Evolutionary conservation across 1,140 invertebrate species (phyloP).

Genomic region (Lepidurus couesii): DNA sequence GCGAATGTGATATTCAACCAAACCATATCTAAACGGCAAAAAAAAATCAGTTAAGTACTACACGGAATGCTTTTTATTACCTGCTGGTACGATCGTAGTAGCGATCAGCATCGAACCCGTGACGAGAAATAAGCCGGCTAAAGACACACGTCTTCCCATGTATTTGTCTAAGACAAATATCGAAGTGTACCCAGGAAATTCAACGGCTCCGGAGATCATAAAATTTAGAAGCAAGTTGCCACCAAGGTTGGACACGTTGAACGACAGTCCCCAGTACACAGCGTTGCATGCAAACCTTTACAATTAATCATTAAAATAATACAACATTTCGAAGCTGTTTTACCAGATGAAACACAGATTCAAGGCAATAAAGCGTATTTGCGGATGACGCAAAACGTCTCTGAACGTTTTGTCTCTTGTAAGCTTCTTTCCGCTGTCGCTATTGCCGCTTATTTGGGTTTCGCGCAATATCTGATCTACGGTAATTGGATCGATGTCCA

Average conservation of each 20-base stretch:
- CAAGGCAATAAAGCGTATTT: background rate
- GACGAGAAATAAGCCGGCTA: background rate
- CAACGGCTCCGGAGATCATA: background rate
- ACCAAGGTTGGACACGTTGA: slow-evolving; percentile 29
- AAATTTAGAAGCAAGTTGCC: slow-evolving; percentile 31
- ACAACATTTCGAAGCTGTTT: background rate
- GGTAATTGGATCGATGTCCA: background rate
- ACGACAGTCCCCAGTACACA: slow-evolving; percentile 34
- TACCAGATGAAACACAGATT: background rate
- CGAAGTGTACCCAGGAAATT: slow-evolving; percentile 32
- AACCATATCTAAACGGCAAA: background rate
- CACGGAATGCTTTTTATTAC: background rate
- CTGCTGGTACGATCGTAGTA: slow-evolving; percentile 28
- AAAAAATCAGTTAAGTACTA: background rate
- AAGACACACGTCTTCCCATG: slow-evolving; percentile 23
- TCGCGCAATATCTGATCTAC: background rate
- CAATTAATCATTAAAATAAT: background rate
- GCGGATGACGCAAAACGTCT: background rate
- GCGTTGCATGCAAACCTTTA: slow-evolving; percentile 28
- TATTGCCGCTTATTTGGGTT: background rate
- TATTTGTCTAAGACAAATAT: slow-evolving; percentile 31
- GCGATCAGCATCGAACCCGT: slow-evolving; percentile 26
- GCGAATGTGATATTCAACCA: slow-evolving; percentile 35
- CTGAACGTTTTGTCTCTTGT: background rate
- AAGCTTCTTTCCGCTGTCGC: background rate